Evolutionary conservation across 1,140 invertebrate species (phyloP), one percentile per base, ranked within the genome.

Genomic region (Orchesella cincta): DNA sequence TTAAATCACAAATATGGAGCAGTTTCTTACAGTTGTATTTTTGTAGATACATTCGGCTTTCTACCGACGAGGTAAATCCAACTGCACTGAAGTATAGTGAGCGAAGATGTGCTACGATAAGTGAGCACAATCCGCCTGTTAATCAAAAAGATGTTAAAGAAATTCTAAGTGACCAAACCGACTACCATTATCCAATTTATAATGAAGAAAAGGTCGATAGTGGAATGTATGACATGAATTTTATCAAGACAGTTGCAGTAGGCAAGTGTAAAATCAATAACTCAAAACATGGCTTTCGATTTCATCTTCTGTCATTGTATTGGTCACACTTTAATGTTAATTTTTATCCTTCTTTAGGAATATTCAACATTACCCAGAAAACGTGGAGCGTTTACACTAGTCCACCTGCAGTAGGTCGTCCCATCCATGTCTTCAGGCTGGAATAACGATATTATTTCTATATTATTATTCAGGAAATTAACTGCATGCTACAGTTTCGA

Each of bases 381-480:
- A 93, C 91, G 0, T 91, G 91, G 89, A 88, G 88, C 23, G 84
- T 93, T 39, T 93, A 92, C 79, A 87, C 90, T 1, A 90, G 91
- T 76, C 91, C 91, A 82, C 91, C 92, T 34, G n/a, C 31, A 3
- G n/a, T n/a, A 87, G 86, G 62, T 85, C 82, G 26, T 89, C 86
- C 73, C 87, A 90, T 36, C 91, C 91, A 0, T 84, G n/a, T n/a
- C n/a, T n/a, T n/a, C n/a, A n/a, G n/a, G n/a, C n/a, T n/a, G n/a
- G n/a, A n/a, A n/a, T n/a, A n/a, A n/a, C n/a, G n/a, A n/a, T n/a
- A n/a, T n/a, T n/a, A n/a, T n/a, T n/a, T n/a, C n/a, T n/a, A n/a
- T n/a, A n/a, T n/a, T n/a, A n/a, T n/a, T n/a, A n/a, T n/a, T n/a
- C n/a, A n/a, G n/a, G n/a, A n/a, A n/a, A n/a, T n/a, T n/a, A n/a